Evolutionary conservation across 2,113 vertebrate genomes (phyloP).

Genomic region (Lanius collurio): DNA sequence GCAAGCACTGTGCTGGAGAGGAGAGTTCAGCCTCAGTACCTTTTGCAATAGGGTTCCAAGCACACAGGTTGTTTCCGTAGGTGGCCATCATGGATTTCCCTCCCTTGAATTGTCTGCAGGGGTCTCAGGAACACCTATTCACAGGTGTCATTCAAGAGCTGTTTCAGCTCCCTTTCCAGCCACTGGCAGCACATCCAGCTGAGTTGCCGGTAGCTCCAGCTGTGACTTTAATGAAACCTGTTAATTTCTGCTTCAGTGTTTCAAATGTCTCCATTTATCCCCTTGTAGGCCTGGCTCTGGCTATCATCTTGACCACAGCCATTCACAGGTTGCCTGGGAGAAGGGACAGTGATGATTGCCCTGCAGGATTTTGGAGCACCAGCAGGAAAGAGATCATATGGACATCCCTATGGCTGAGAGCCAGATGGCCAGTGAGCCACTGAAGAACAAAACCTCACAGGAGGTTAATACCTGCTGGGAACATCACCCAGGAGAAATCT

Average conservation of each 20-base stretch:
- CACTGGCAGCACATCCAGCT: rapidly evolving
- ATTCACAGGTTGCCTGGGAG: not conserved
- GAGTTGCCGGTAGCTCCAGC: not conserved
- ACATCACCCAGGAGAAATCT: not conserved
- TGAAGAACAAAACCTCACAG: not conserved
- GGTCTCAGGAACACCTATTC: not conserved
- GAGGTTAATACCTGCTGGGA: not conserved
- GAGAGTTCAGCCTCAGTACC: not conserved
- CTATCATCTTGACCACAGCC: not conserved
- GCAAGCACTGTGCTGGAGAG: not conserved
- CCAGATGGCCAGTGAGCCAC: not conserved
- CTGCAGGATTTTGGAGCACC: not conserved
- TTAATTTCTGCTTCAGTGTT: not conserved
- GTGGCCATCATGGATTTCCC: not conserved
- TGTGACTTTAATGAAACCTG: not conserved
- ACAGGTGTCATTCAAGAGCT: not conserved
- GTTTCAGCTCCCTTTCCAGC: not conserved
- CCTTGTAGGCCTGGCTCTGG: not conserved
- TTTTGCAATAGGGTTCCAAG: not conserved
- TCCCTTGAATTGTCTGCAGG: not conserved
- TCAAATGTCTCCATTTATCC: not conserved
- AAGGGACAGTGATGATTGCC: not conserved
- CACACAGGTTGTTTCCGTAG: not conserved
- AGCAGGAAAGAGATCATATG: not conserved
- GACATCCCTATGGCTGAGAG: not conserved